Evolutionary conservation across 2,113 vertebrate species (phyloP), one percentile per base, ranked within the genome.

Genomic region (Patagioenas fasciata): DNA sequence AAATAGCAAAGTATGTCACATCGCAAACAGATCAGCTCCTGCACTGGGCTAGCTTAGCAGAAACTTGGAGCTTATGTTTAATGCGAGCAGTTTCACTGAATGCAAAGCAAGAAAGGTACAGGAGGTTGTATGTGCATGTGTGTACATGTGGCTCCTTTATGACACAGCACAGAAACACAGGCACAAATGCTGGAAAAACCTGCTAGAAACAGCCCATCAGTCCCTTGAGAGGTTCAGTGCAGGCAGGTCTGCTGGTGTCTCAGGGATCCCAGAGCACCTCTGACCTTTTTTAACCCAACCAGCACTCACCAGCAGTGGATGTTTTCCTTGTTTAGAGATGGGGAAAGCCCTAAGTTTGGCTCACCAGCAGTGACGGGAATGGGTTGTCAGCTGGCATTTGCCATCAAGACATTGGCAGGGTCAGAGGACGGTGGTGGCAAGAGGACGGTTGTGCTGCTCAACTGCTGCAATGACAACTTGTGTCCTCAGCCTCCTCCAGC

Each of bases 401-500:
- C 51, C 4, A 0, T 44, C 1, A 0, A 42, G 23, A 26, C 26
- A 5, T 54, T n/a, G 71, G 31, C n/a, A 75, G 18, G 64, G 50
- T 48, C 1, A 3, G 0, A 0, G 56, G 56, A 50, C 1, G 1
- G 69, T 1, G 1, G n/a, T 1, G 4, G 21, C 71, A 75, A 77
- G 24, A 86, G 40, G 72, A 31, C 0, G 0, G 38, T 19, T 17
- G 36, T n/a, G 65, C 77, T 81, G 47, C 44, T n/a, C 4, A 2
- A 34, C 28, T 53, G 42, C 69, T 73, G 71, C 2, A 7, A 18
- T 25, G 28, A 32, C n/a, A 58, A 82, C 54, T 58, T 0, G 0
- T 64, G 70, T 44, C 61, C 89, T 65, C 6, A 2, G 38, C 0
- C 0, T 70, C 67, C 69, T 85, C 21, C 69, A 67, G 81, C 79